Evolutionary conservation across 2,113 vertebrate species (phyloP), one percentile per base, ranked within the genome.

Genomic region (Symphodus melops): DNA sequence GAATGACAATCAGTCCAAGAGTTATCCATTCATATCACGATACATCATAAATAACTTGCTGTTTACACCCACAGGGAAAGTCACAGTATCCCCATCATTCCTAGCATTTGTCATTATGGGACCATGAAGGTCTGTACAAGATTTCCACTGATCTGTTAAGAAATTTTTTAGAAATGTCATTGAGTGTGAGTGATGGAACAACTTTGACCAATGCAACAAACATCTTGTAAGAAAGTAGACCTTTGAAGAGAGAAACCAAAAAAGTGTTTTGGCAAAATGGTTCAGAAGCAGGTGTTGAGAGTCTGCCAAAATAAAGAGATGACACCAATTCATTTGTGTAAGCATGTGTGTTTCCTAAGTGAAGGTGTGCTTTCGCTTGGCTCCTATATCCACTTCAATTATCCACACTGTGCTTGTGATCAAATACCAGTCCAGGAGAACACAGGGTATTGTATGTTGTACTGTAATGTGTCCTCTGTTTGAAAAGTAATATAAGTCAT

Each of bases 401-500:
- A 25, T 46, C 67, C 39, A 21, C 51, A 52, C 41, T 59, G 19
- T 21, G 49, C 36, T 55, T 54, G 21, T 52, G 51, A 77, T 76
- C 73, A 63, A 74, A 61, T 25, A 11, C 13, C 16, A 17, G 21
- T 61, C 44, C 53, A 64, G 21, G 49, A 67, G 36, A 57, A 53
- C 81, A 78, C 41, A 13, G 3, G 63, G 42, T 66, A 70, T 70
- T 67, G 25, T 64, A 64, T 55, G 58, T 28, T 68, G 33, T 39
- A 55, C 28, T 51, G 52, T 5, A 54, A 46, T 75, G 37, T 63
- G 67, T 79, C 65, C 83, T 80, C 62, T 69, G 61, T 82, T 73
- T 79, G 68, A 79, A 79, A 77, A 68, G 53, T 60, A 81, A 72
- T 69, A 62, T 75, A 83, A 77, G 9, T 69, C 46, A 48, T 72